Conservation (phyloP, 2,113 vertebrate species). For the Pterocles orientalis region DNA sequence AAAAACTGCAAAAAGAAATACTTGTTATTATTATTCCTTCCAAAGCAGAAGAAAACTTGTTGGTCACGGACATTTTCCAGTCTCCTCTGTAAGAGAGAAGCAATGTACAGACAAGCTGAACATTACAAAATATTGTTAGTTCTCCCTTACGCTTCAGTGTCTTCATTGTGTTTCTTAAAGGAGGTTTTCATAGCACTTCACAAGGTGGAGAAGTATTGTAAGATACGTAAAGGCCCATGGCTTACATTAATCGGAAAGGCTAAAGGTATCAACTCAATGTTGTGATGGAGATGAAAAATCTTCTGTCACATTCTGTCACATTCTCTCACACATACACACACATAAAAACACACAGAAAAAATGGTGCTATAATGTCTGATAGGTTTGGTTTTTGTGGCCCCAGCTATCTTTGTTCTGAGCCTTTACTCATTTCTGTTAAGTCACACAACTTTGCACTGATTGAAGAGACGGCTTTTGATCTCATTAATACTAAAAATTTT, state of each 20-base stretch:
- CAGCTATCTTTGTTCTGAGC: neutral
- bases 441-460: neutral
- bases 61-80: neutral
- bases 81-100: neutral
- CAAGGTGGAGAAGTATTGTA: neutral
- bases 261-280: neutral
- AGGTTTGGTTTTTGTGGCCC: neutral
- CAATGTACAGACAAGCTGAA: neutral
- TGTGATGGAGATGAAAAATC: neutral
- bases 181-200: neutral
- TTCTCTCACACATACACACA: neutral
- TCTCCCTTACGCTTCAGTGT: neutral
- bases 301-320: neutral
- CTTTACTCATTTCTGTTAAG: neutral
- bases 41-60: neutral
- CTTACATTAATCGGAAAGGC: neutral
- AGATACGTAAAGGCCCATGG: neutral
- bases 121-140: neutral
- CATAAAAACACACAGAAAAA: neutral
- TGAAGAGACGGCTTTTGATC: neutral
- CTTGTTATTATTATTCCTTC: neutral
- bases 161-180: neutral
- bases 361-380: accelerated
- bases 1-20: neutral
- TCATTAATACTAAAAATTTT: neutral